Percentiles rank a stretch among this genome's conserved stretches.
Evolutionary conservation across 2,888 invertebrate species (phyloP).

Genomic region (Heterodera filipjevi): DNA sequence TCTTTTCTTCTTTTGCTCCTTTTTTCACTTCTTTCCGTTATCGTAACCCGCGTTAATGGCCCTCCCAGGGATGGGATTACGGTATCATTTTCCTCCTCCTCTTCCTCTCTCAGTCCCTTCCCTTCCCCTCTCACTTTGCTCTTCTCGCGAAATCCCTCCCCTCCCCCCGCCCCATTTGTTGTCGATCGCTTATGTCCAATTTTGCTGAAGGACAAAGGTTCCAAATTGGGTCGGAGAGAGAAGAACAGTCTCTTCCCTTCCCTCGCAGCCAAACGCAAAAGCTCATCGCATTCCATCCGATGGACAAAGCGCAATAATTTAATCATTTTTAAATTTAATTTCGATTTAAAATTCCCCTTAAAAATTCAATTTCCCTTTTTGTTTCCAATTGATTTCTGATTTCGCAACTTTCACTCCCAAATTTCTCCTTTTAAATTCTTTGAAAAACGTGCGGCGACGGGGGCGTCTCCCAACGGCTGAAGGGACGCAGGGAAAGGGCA

Average conservation of each 20-base stretch:
- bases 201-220: not conserved
- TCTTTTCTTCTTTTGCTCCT: not conserved
- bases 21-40: not conserved
- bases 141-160: not conserved
- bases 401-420: not conserved
- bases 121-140: not conserved
- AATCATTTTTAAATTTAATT: not conserved
- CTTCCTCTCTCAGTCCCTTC: not conserved
- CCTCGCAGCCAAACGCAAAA: not conserved
- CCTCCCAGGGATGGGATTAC: constrained; percentile 2
- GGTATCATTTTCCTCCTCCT: constrained; percentile 7
- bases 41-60: not conserved
- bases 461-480: not conserved
- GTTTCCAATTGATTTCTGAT: not conserved
- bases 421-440: not conserved
- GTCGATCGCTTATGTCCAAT: not conserved
- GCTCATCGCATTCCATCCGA: too few relatives aligned
- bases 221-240: not conserved
- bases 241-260: not conserved
- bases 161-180: not conserved
- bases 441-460: not conserved
- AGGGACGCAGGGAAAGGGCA: not conserved
- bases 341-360: not conserved
- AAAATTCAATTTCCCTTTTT: not conserved
- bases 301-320: too few relatives aligned